Conservation (phyloP, 2,888 invertebrate genomes). For the Candidula unifasciata region DNA sequence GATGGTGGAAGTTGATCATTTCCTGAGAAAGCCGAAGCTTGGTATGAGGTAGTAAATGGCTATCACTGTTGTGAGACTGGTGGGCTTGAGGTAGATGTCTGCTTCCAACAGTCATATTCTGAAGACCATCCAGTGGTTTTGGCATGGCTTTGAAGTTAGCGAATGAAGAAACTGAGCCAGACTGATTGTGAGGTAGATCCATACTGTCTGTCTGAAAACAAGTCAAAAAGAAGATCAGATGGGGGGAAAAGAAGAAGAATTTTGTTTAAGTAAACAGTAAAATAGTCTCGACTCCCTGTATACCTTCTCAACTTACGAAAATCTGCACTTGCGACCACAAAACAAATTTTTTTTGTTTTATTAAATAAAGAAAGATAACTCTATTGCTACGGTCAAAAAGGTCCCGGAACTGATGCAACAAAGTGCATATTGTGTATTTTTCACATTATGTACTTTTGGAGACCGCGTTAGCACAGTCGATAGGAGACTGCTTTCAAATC, state of each 20-base stretch:
- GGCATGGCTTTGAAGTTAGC: constrained; percentile 48
- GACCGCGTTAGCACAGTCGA: too few relatives aligned
- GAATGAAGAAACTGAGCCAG: constrained; percentile 48
- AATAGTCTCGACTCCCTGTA: not conserved
- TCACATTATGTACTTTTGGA: too few relatives aligned
- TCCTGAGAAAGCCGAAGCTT: constrained; percentile 45
- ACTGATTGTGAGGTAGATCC: constrained; percentile 21
- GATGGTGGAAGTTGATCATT: constrained; percentile 48
- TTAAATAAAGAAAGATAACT: too few relatives aligned
- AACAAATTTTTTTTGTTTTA: too few relatives aligned
- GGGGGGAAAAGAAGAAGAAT: too few relatives aligned
- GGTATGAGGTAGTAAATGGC: constrained; percentile 58
- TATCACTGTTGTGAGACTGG: constrained; percentile 31
- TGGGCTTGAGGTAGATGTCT: constrained; percentile 35
- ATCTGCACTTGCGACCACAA: too few relatives aligned
- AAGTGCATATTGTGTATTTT: too few relatives aligned
- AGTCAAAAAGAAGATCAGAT: not conserved
- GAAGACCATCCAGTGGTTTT: constrained; percentile 24
- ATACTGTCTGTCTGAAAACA: constrained; percentile 27
- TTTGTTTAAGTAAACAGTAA: too few relatives aligned
- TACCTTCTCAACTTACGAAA: too few relatives aligned
- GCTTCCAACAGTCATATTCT: not conserved
- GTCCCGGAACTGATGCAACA: too few relatives aligned
- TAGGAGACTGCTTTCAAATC: too few relatives aligned
- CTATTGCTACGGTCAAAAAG: too few relatives aligned